phyloP scores from a whole-genome alignment of 1,140 invertebrate genomes.

The Sipha flava region DNA sequence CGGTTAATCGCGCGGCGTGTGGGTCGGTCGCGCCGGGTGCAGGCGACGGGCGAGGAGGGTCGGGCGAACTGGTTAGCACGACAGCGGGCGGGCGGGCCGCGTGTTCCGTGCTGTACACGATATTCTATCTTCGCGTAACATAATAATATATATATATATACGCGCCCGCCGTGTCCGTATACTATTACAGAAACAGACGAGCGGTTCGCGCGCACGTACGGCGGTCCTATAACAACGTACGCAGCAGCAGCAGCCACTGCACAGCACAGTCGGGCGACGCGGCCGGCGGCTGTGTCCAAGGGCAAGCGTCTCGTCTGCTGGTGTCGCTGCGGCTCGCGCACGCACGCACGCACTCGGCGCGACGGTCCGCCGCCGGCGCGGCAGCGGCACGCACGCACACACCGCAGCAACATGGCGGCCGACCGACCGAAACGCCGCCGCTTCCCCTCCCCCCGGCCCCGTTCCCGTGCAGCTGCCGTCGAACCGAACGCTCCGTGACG shows the following conservation, averaged over 20 bases:
- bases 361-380: background rate
- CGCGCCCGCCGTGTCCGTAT: too few species aligned
- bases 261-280: background rate
- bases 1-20: background rate
- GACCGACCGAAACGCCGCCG: conserved; percentile 22
- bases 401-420: conserved; percentile 26
- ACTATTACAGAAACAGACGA: too few species aligned
- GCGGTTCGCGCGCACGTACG: too few species aligned
- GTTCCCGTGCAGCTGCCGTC: background rate
- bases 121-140: background rate
- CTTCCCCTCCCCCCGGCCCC: background rate
- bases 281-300: conserved; percentile 16
- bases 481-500: conserved; percentile 25
- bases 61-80: conserved; percentile 4
- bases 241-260: background rate
- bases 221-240: background rate
- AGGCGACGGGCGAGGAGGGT: background rate
- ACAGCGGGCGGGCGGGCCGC: background rate
- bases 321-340: background rate
- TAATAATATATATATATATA: background rate
- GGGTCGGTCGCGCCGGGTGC: background rate
- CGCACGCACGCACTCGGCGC: background rate
- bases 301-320: conserved; percentile 30
- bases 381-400: conserved; percentile 5
- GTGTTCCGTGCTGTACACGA: background rate